Evolutionary conservation across 2,888 invertebrate genomes (phyloP).

Genomic region (Stramonita haemastoma): DNA sequence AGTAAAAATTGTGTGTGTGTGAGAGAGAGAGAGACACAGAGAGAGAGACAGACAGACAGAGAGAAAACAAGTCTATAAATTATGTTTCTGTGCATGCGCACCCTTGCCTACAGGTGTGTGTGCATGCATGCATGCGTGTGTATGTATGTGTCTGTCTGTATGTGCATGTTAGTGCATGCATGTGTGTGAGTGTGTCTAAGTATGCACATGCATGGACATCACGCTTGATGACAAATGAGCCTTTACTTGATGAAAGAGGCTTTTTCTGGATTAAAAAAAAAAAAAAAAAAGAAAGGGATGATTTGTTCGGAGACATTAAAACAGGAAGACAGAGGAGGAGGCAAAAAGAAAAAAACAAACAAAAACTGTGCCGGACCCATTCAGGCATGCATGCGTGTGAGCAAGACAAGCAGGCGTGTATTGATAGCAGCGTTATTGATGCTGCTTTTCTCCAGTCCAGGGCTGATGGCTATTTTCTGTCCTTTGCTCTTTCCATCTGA

Average conservation of each 20-base stretch:
- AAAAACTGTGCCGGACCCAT: neutral
- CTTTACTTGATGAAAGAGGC: too few species aligned
- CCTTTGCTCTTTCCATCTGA: too few species aligned
- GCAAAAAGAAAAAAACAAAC: neutral
- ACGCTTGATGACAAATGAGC: too few species aligned
- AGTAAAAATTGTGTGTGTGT: neutral
- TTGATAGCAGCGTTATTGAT: too few species aligned
- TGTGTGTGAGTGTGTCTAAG: neutral
- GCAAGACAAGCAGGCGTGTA: too few species aligned
- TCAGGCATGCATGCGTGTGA: too few species aligned
- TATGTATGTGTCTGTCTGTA: neutral
- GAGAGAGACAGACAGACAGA: neutral
- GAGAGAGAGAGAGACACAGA: neutral
- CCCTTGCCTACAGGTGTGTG: neutral
- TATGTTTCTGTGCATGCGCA: neutral
- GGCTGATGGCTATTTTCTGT: too few species aligned
- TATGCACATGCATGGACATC: too few species aligned
- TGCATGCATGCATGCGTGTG: neutral
- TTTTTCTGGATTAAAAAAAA: too few species aligned
- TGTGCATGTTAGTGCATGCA: neutral
- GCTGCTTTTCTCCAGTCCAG: too few species aligned
- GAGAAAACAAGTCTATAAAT: neutral
- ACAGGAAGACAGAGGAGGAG: neutral
- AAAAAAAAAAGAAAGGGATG: neutral
- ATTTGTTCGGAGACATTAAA: neutral